Evolutionary conservation across 1,140 invertebrate genomes (phyloP), one percentile per base, ranked within the genome.

Genomic region (Drosophila santomea): DNA sequence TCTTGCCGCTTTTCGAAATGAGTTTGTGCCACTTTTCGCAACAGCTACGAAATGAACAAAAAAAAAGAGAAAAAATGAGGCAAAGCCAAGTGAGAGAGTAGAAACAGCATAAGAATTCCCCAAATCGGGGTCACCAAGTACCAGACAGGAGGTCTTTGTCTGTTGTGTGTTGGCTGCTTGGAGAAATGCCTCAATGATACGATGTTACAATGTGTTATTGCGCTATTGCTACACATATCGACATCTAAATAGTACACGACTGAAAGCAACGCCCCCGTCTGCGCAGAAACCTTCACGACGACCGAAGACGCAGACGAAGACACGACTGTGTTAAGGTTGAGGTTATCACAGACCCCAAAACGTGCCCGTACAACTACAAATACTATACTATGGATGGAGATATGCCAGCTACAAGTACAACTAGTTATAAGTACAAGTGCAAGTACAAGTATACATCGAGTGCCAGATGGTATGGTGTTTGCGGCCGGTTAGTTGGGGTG

Each of bases 1-100:
- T 60, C 48, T 64, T 59, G 62, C 36, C 71, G 64, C 71, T 74
- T 80, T 68, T 68, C 62, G 79, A 76, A 88, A 88, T 88, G 83
- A 84, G 84, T 83, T 86, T 88, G 83, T 88, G 83, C 83, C 76
- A 88, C 83, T 88, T 86, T 88, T 84, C 74, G 67, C 60, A 52
- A 80, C 64, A 52, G 72, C 80, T 78, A 80, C 69, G 56, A 68
- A 20, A 20, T 20, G 20, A 20, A 20, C 20, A 20, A 20, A 66
- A 50, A 50, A 64, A 67, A 66, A 35, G 45, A 44, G 62, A 52
- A 55, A 74, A 58, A 45, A 20, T 20, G 20, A 20, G 20, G 20
- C 20, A 20, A 1, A 20, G 20, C 20, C 20, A 20, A 20, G 20
- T 20, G 35, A 54, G 36, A 38, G 36, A 61, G 43, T 20, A 45